Evolutionary conservation across 1,140 invertebrate genomes (phyloP).

Genomic region (Neodiprion pinetum): DNA sequence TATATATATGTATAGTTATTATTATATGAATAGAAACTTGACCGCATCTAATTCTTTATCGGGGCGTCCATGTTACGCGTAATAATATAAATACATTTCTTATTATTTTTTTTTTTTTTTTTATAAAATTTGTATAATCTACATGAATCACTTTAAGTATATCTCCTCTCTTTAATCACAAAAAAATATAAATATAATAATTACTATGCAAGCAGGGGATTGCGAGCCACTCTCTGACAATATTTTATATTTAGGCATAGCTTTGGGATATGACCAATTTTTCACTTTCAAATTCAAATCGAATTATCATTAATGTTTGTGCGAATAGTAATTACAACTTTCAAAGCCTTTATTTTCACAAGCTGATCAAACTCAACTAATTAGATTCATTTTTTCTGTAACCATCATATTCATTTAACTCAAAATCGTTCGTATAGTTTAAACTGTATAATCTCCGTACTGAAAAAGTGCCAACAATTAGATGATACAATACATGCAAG

Average conservation of each 20-base stretch:
- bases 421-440: too few relatives aligned
- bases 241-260: conserved; percentile 23
- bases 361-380: background rate
- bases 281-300: background rate
- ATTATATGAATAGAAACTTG: conserved; percentile 53
- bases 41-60: conserved; percentile 44
- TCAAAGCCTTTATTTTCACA: background rate
- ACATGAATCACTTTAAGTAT: conserved; percentile 53
- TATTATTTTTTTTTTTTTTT: conserved; percentile 9
- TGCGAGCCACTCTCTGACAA: conserved; percentile 49
- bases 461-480: too few relatives aligned
- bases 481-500: too few relatives aligned
- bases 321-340: background rate
- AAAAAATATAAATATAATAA: conserved; percentile 50
- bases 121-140: conserved; percentile 54
- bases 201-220: conserved; percentile 42
- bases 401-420: too few relatives aligned
- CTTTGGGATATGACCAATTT: background rate
- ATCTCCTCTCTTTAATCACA: conserved; percentile 49
- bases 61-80: conserved; percentile 37
- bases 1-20: conserved; percentile 22
- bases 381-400: too few relatives aligned
- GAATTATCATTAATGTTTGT: background rate
- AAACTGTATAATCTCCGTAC: too few relatives aligned
- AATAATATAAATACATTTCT: conserved; percentile 50